Base-by-base conservation (phyloP, 2,888 invertebrate species). In the Nomada lathburiana region DNA sequence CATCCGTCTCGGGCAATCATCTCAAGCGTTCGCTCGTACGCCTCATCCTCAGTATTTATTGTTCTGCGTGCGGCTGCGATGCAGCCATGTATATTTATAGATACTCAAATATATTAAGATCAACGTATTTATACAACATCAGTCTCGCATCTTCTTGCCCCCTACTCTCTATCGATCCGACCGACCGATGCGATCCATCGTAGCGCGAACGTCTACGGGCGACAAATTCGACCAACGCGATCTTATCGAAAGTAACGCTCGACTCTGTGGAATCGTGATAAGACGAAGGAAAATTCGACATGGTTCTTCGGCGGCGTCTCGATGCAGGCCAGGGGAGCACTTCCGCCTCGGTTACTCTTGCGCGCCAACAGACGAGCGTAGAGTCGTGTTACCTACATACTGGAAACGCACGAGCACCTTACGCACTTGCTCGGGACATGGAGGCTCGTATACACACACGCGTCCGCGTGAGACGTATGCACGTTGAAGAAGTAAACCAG, bases 21-120 rank as follows among this genome's bases (percentile, higher is more conserved):
- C 10, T 1, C 44, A n/a, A 59, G 23, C 73, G 52, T 11, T 10
- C 75, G 29, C 18, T 73, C 62, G 53, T 53, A 70, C 55, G 18
- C 64, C 63, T 73, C 69, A 70, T 20, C 52, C 67, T 73, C 70
- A 88, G 86, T 91, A 91, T 91, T 91, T 91, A 90, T 90, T 91
- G 76, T 82, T 76, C 20, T 44, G 47, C 77, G 68, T 64, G 65
- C 76, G 80, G 84, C 83, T 74, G 76, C 80, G 20, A 80, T 52
- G 55, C 63, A 75, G 82, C 71, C 62, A 83, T 85, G 84, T 82
- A 85, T 88, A 91, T 90, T 90, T 91, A 90, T 92, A 92, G 89
- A 91, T 89, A 89, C 60, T 86, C 73, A 86, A 92, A 92, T 92
- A 92, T 92, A 92, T 90, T 90, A 91, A 91, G 91, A 85, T 78